Evolutionary conservation across 1,140 invertebrate species (phyloP), one percentile per base, ranked within the genome.

Genomic region (Pygmarrhopalites habei): DNA sequence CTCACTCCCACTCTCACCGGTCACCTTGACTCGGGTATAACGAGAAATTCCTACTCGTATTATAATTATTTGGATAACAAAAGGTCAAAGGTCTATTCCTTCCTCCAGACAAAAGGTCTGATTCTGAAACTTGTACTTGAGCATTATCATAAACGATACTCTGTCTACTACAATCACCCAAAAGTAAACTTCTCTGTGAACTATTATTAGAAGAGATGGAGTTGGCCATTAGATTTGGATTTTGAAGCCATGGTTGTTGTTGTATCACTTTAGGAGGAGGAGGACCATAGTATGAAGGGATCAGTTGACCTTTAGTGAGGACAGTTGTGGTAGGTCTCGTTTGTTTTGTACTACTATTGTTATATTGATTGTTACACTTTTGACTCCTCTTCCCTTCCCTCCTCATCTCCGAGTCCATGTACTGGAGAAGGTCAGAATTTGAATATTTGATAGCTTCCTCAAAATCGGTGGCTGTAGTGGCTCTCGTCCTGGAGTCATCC

Each of bases 51-150:
- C 49, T 52, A 26, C 7, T 14, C 10, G 14, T 52, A 52, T 15
- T 28, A 52, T 52, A 52, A 52, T 52, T 52, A 52, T 52, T 52
- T 19, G 49, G 49, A 26, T 52, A 52, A 52, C 49, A 52, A 29
- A 28, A 52, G 14, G 49, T 52, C 23, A 52, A 52, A 28, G 49
- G 49, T 14, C 49, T 25, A 25, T 4, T 23, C 4, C 14, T 19
- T 14, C 5, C 23, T 26, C 2, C 3, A n/a, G 14, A 14, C 7
- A 28, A 15, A 23, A 52, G 49, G n/a, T 52, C 49, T 26, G 28
- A 10, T 23, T 52, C 49, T 10, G 49, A 52, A 4, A 26, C 49
- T 26, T 52, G 49, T 3, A 52, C 49, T 28, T 52, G 4, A 3
- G 49, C 23, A 52, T 52, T 52, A 52, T 52, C 23, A 29, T 52